Percentiles rank a stretch among this genome's conserved stretches.
These are phyloP conservation scores for Boloria euphrosyne DNA, from an alignment of 2,888 invertebrate species.

Conservation along the genomic window DNA sequence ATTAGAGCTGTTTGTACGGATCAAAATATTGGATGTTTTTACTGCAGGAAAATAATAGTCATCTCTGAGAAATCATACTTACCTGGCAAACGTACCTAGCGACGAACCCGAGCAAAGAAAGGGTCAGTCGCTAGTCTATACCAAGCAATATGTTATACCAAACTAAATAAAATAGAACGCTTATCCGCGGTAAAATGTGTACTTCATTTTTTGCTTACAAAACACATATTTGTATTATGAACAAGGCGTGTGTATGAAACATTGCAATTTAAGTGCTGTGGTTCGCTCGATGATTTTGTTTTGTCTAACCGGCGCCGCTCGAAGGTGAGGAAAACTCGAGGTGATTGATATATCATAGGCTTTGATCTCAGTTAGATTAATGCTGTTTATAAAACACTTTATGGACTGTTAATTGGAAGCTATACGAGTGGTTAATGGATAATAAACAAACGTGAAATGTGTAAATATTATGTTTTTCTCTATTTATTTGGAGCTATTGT, in stretches of 20 bases:
- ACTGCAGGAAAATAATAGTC: too few relatives aligned
- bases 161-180: too few relatives aligned
- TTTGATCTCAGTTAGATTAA: slow-evolving; percentile 42
- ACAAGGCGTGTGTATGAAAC: slow-evolving; percentile 55
- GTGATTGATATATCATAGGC: slow-evolving; percentile 40
- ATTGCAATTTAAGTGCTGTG: slow-evolving; percentile 71
- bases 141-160: too few relatives aligned
- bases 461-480: slow-evolving; percentile 18
- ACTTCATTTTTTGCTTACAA: too few relatives aligned
- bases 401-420: slow-evolving; percentile 32
- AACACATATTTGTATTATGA: too few relatives aligned
- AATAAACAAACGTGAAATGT: slow-evolving; percentile 13
- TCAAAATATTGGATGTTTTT: too few relatives aligned
- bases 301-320: slow-evolving; percentile 65
- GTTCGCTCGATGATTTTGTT: slow-evolving; percentile 62
- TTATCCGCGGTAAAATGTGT: too few relatives aligned
- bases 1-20: too few relatives aligned
- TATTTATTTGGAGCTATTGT: not conserved
- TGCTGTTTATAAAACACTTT: slow-evolving; percentile 37
- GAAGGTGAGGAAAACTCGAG: slow-evolving; percentile 56
- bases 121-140: too few relatives aligned
- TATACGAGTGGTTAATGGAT: slow-evolving; percentile 13
- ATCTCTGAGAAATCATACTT: too few relatives aligned
- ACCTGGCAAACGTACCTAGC: too few relatives aligned
- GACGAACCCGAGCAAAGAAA: too few relatives aligned